Evolutionary conservation across 2,113 vertebrate species (phyloP), one percentile per base, ranked within the genome.

Genomic region (Menura novaehollandiae): DNA sequence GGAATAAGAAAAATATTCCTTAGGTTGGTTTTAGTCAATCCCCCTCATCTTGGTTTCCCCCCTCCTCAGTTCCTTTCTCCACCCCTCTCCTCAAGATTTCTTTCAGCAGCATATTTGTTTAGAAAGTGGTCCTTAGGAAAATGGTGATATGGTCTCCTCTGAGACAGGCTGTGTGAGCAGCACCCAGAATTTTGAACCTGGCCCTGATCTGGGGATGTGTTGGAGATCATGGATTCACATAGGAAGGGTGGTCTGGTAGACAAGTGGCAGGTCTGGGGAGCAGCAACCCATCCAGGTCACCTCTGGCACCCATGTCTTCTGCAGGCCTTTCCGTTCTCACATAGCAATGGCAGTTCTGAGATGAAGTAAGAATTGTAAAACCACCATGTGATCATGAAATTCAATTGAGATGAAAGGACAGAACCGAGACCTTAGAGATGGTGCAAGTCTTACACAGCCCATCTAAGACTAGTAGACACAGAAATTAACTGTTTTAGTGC

Each of bases 1-100:
- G 80, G 58, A 93, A 93, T 78, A 96, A 96, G 95, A 96, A 97
- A 96, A 96, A 97, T 95, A 95, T 92, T 94, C 66, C 80, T 93
- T 95, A 89, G 76, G 66, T 92, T 91, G 83, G 93, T 84, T 95
- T 92, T 72, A 91, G 92, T 94, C 88, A 84, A 58, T 81, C 66
- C 83, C 47, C 44, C 76, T 91, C 67, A 44, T 90, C 67, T 37
- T 83, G 79, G 76, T 58, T 82, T 33, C 8, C 7, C 4, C 12
- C 41, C 56, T 19, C 35, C 55, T 37, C 30, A 44, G 71, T 89
- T 90, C 79, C 76, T 88, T 93, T 93, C 89, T 92, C 83, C 77
- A 89, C 49, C 69, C 35, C 44, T 72, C 69, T 75, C 32, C 72
- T 81, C 69, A 68, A 56, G 80, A 56, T 76, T 88, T 94, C 90